Evolutionary conservation across 2,113 vertebrate species (phyloP).

Genomic region (Atlantisia rogersi): DNA sequence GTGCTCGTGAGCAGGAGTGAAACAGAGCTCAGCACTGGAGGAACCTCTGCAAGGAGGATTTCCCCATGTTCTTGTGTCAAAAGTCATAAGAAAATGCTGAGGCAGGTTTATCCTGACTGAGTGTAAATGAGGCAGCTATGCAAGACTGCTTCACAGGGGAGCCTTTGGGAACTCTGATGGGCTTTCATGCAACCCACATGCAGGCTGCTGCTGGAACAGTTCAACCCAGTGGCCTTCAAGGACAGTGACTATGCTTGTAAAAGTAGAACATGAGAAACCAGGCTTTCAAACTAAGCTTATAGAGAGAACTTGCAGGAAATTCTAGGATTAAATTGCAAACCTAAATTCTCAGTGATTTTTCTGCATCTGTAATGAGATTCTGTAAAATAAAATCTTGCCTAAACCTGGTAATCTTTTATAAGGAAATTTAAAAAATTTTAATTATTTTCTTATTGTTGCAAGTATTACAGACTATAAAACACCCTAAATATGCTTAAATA

Average conservation of each 20-base stretch:
- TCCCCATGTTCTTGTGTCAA: not conserved
- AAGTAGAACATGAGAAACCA: not conserved
- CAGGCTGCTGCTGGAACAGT: not conserved
- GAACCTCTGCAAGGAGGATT: not conserved
- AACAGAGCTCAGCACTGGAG: not conserved
- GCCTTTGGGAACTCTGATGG: not conserved
- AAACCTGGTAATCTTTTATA: not conserved
- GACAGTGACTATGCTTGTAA: not conserved
- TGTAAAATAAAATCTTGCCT: not conserved
- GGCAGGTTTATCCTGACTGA: not conserved
- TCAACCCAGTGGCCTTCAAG: fast-evolving
- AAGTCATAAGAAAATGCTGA: not conserved
- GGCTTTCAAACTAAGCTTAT: not conserved
- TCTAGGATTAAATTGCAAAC: not conserved
- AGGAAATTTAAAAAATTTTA: not conserved
- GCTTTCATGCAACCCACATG: not conserved
- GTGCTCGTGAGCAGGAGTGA: not conserved
- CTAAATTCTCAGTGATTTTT: not conserved
- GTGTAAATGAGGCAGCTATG: not conserved
- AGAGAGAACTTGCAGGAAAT: not conserved
- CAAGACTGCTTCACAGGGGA: not conserved
- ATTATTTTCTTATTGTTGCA: not conserved
- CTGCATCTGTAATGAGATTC: not conserved
- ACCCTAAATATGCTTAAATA: not conserved
- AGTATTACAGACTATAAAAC: not conserved